Percentiles rank a stretch among this genome's conserved stretches.
Evolutionary conservation across 2,113 vertebrate genomes (phyloP).

Genomic region (Scalopus aquaticus): DNA sequence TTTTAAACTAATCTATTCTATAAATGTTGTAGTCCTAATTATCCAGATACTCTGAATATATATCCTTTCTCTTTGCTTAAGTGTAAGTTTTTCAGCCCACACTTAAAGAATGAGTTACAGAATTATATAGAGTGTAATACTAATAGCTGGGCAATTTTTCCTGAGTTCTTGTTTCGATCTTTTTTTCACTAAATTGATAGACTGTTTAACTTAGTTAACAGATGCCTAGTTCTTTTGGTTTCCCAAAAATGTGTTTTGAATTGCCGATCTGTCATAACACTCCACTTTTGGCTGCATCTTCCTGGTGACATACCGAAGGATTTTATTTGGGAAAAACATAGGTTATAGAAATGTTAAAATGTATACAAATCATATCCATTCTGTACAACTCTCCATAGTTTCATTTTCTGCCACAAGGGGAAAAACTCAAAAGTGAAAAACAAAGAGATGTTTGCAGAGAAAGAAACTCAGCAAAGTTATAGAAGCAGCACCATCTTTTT

Average conservation of each 20-base stretch:
- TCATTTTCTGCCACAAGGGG: background rate
- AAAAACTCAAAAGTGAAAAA: background rate
- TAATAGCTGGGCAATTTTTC: background rate
- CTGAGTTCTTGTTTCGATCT: background rate
- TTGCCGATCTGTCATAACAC: background rate
- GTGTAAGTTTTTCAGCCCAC: background rate
- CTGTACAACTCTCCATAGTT: background rate
- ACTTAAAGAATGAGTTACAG: background rate
- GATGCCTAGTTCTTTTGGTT: background rate
- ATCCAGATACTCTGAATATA: background rate
- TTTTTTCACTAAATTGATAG: background rate
- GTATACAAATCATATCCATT: background rate
- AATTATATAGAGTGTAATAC: background rate
- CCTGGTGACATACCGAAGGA: background rate
- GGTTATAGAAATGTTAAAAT: background rate
- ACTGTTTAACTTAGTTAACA: slow-evolving; percentile 16
- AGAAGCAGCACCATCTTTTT: background rate
- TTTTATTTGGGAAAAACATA: background rate
- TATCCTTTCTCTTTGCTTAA: background rate
- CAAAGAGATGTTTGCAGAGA: background rate
- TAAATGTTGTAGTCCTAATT: background rate
- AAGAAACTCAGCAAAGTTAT: background rate
- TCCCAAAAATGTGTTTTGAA: background rate
- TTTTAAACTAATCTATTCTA: background rate
- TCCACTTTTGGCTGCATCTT: background rate